Evolutionary conservation across 1,140 invertebrate genomes (phyloP), one percentile per base, ranked within the genome.

Genomic region (Aphelinus certus): DNA sequence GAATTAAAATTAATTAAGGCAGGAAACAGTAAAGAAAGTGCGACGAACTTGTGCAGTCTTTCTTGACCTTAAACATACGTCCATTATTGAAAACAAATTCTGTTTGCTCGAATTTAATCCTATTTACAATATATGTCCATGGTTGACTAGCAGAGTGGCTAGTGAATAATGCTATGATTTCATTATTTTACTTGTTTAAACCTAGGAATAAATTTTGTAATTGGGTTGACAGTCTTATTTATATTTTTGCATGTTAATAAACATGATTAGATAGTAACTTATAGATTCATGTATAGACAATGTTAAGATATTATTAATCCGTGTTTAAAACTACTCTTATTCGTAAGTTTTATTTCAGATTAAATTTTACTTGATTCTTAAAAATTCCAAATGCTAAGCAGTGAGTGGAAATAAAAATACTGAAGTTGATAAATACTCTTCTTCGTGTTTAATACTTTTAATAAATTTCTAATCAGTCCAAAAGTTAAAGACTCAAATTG

Each of bases 41-140:
- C 48, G 47, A 65, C n/a, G 42, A 65, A 65, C 26, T 65, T 65
- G 61, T 65, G 63, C 63, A 65, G 48, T 65, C 63, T 65, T 65
- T 53, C 49, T 48, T 65, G 49, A 65, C 48, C 5, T 51, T 3
- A 65, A 49, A 60, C 58, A 1, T 7, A 51, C 45, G n/a, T 43
- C 48, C 47, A 65, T 45, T 46, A 63, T 63, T 26, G 43, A 10
- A 46, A 47, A 47, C 43, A 63, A 63, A 47, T 42, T 62, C 45
- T 62, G 10, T 47, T 3, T 5, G 10, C 7, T 63, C 42, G 10
- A 63, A 63, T n/a, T 26, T 26, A 26, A 26, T 65, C 10, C 10
- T 49, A 65, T 65, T 49, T 55, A 55, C 53, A 55, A 26, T 6
- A 45, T 55, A 10, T 47, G 6, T 63, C 6, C 4, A 7, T 7